Base-by-base conservation (phyloP, 2,888 invertebrate species). In the Rhingia campestris region DNA sequence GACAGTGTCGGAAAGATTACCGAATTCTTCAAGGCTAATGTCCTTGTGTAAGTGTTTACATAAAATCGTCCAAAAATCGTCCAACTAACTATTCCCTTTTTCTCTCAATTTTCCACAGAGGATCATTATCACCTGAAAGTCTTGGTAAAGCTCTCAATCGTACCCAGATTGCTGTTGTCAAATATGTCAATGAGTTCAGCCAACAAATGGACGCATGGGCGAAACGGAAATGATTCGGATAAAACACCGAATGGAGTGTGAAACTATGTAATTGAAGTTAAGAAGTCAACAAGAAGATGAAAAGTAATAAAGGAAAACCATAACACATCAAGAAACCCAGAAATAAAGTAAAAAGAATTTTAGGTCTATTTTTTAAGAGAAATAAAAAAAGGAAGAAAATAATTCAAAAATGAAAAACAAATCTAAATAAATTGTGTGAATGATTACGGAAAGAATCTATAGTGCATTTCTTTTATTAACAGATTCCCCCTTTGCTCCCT, bases 201-300 rank as follows among this genome's bases (percentile, higher is more conserved):
- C 93, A 96, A 92, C 95, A 97, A 93, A 94, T 96, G 43, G 94
- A 96, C 90, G 92, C 94, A 39, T 93, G 95, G 89, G 95, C 95
- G 7, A 94, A 95, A 92, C 94, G 94, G 91, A 94, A 95, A 89
- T 95, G 94, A 94, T 91, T 91, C 87, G 88, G 88, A 89, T 77
- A 47, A 61, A 39, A 70, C 22, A 45, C 39, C 39, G 64, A 77
- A 58, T 67, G 77, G 77, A 86, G 10, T 22, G 22, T 22, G 22
- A 22, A 22, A 22, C 22, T 22, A 80, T 51, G 76, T 74, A 56
- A 80, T 63, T 74, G 79, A 81, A 69, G 49, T 72, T 76, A 56
- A 77, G 39, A 64, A 79, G 54, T 66, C 58, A 81, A 75, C 70
- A 82, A 22, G 22, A 22, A 22, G 22, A 22, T 22, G 22, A 22